Percentiles rank a stretch among this genome's conserved stretches.
These are phyloP conservation scores for Papilio elwesi DNA, from an alignment of 2,888 invertebrate species.

Conservation along the genomic window DNA sequence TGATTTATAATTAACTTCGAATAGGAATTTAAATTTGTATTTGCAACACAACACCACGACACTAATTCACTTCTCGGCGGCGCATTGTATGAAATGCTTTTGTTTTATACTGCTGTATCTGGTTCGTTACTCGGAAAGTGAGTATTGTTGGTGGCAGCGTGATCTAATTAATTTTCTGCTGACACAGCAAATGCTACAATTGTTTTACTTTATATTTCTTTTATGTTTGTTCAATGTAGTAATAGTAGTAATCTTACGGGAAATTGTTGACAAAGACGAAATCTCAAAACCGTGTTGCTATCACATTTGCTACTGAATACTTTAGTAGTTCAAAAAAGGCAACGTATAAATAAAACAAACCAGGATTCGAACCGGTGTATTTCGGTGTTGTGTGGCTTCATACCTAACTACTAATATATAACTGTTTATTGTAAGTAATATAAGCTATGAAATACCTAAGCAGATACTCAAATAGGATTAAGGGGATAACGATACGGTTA, in stretches of 20 bases:
- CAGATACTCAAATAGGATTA: constrained; percentile 28
- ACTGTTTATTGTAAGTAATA: background rate
- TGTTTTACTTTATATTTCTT: constrained; percentile 27
- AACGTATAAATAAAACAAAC: no score
- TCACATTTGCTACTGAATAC: no score
- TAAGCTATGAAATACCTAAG: background rate
- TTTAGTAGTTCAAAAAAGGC: no score
- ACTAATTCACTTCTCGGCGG: constrained; percentile 7
- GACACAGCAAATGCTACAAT: constrained; percentile 24
- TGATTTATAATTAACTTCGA: background rate
- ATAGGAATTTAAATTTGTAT: background rate
- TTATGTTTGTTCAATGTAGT: background rate
- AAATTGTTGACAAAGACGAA: no score
- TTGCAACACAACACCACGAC: background rate
- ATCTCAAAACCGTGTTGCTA: no score
- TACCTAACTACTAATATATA: no score
- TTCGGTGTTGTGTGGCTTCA: no score
- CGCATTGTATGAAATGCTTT: constrained; percentile 26
- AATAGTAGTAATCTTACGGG: background rate
- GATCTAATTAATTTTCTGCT: constrained; percentile 36
- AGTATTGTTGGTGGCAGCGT: constrained; percentile 25
- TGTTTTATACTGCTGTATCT: constrained; percentile 18
- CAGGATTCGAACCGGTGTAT: no score
- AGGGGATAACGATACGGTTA: constrained; percentile 4
- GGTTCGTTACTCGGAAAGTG: constrained; percentile 26